phyloP scores from a whole-genome alignment of 2,113 vertebrate genomes.

The Scolopax mira region DNA sequence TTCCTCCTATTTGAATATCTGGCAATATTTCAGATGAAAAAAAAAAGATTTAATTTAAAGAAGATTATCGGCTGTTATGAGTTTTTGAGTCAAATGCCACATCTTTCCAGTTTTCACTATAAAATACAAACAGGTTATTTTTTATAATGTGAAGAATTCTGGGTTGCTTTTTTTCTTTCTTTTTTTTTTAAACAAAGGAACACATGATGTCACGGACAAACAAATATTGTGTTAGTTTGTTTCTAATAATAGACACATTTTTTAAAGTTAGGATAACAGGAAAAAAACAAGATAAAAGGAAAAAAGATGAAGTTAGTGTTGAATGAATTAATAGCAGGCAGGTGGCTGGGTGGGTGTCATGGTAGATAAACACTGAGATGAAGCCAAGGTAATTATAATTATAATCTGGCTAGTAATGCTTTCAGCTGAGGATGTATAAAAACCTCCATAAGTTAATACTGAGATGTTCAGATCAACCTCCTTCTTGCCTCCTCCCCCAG shows the following conservation, averaged over 20 bases:
- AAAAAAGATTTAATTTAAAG: background rate
- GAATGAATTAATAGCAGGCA: conserved; percentile 64
- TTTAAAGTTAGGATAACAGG: conserved; percentile 44
- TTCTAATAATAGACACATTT: conserved; percentile 16
- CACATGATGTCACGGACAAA: conserved; percentile 3
- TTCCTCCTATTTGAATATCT: conserved; percentile 23
- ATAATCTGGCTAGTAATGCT: conserved; percentile 43
- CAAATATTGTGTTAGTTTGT: conserved; percentile 18
- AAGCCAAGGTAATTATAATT: conserved; percentile 52
- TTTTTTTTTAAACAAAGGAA: background rate
- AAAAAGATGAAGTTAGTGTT: conserved; percentile 49
- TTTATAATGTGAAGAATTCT: background rate
- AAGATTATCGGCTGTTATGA: conserved; percentile 14
- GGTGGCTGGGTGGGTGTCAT: conserved; percentile 57
- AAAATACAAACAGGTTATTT: conserved; percentile 37
- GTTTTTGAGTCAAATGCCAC: conserved; percentile 21
- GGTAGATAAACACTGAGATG: conserved; percentile 53
- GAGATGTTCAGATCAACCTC: background rate
- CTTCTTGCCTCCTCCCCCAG: conserved; percentile 11
- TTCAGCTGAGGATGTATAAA: conserved; percentile 17
- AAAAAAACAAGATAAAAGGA: conserved; percentile 59
- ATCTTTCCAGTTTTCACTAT: conserved; percentile 25
- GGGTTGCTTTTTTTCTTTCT: background rate
- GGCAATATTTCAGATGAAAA: background rate
- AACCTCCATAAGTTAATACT: conserved; percentile 2